Evolutionary conservation across 2,888 invertebrate genomes (phyloP).

Genomic region (Caenorhabditis macrosperma): DNA sequence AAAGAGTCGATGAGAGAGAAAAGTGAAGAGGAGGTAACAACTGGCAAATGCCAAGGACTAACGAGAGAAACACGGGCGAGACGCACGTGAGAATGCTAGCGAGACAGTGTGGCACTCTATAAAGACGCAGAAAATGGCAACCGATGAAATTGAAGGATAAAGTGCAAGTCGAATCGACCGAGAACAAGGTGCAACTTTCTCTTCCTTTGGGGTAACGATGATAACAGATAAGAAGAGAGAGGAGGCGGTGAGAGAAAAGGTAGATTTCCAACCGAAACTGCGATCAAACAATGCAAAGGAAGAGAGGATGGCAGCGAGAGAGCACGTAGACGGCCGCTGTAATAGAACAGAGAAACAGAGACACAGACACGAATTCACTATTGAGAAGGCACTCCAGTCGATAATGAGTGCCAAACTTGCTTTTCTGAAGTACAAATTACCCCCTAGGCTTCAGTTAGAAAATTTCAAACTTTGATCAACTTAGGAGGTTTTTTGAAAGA

Average conservation of each 20-base stretch:
- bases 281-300: slow-evolving; percentile 45
- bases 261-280: slow-evolving; percentile 21
- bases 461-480: too few species aligned
- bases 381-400: neutral
- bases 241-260: slow-evolving; percentile 6
- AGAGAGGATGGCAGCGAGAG: slow-evolving; percentile 7
- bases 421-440: neutral
- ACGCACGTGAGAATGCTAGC: slow-evolving; percentile 6
- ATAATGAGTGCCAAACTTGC: neutral
- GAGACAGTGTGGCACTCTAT: neutral
- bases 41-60: slow-evolving; percentile 5
- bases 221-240: slow-evolving; percentile 22
- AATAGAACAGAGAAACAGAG: slow-evolving; percentile 4
- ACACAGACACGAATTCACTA: neutral
- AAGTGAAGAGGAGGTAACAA: slow-evolving; percentile 18
- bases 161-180: slow-evolving; percentile 28
- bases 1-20: neutral
- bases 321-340: slow-evolving; percentile 25
- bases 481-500: too few species aligned
- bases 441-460: too few species aligned
- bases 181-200: neutral
- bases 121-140: slow-evolving; percentile 16
- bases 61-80: slow-evolving; percentile 10
- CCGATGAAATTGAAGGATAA: neutral
- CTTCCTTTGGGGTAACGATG: neutral